Evolutionary conservation across 1,140 invertebrate genomes (phyloP).

Genomic region (Orchesella cincta): DNA sequence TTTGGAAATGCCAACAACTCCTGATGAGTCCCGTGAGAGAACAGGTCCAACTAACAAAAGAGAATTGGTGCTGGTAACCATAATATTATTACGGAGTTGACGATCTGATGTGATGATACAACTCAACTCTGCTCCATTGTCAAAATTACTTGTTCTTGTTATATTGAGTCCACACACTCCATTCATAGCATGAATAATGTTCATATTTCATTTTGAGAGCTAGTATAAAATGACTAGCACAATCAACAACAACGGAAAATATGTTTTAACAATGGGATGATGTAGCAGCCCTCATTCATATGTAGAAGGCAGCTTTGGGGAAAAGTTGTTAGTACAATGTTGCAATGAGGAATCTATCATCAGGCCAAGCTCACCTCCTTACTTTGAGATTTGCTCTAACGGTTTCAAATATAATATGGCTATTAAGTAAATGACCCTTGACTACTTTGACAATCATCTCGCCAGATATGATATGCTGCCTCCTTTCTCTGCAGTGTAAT

Average conservation of each 20-base stretch:
- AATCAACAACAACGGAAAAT: background rate
- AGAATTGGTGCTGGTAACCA: background rate
- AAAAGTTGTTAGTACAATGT: too few species aligned
- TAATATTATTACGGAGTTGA: constrained; percentile 22
- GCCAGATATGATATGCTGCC: background rate
- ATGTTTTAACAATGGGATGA: too few species aligned
- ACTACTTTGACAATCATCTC: constrained; percentile 38
- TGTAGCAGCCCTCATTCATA: too few species aligned
- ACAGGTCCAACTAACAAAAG: constrained; percentile 9
- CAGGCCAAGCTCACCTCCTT: too few species aligned
- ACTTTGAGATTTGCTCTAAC: background rate
- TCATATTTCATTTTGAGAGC: background rate
- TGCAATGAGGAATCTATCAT: too few species aligned
- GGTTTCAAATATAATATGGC: constrained; percentile 23
- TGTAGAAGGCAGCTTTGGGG: too few species aligned
- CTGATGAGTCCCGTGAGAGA: constrained; percentile 48
- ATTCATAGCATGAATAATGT: background rate
- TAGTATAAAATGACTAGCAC: constrained; percentile 1
- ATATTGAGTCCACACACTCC: too few species aligned
- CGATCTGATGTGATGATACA: background rate
- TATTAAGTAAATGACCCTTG: constrained; percentile 52
- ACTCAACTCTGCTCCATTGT: background rate
- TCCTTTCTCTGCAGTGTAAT: background rate
- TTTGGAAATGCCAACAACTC: constrained; percentile 50
- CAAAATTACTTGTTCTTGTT: background rate